Percentiles rank a stretch among this genome's conserved stretches.
These are phyloP conservation scores for Neoascia interrupta DNA, from an alignment of 2,888 invertebrate species.

Conservation along the genomic window DNA sequence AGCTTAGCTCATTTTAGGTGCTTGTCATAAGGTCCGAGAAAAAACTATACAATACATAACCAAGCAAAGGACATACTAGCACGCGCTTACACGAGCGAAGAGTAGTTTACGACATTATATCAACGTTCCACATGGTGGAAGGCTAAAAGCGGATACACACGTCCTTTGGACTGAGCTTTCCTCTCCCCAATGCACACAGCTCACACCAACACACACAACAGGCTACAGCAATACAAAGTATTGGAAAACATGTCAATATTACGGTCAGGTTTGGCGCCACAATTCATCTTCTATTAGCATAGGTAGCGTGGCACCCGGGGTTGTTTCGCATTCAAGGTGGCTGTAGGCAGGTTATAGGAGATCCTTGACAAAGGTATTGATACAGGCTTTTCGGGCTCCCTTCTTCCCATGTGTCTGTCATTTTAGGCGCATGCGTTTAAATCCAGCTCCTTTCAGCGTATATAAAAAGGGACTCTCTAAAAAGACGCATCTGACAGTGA, in stretches of 20 bases:
- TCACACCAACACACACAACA: conserved; percentile 1
- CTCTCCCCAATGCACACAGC: not conserved
- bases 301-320: conserved; percentile 29
- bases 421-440: conserved; percentile 5
- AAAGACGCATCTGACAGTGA: conserved; percentile 21
- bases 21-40: too few species aligned
- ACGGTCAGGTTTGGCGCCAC: conserved; percentile 58
- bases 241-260: not conserved
- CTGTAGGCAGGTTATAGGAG: conserved; percentile 6
- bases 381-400: not conserved
- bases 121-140: conserved; percentile 10
- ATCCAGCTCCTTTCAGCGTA: too few species aligned
- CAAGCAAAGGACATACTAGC: conserved; percentile 26
- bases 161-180: conserved; percentile 32
- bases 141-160: conserved; percentile 33
- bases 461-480: conserved; percentile 18
- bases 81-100: not conserved
- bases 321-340: conserved; percentile 23
- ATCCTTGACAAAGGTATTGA: conserved; percentile 46
- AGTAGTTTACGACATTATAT: not conserved
- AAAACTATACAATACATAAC: too few species aligned
- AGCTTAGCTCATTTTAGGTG: conserved; percentile 43
- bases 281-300: conserved; percentile 63
- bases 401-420: not conserved
- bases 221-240: not conserved